Base-by-base conservation (phyloP, 2,797 vertebrate genomes). In the Enteromius mattozi region DNA sequence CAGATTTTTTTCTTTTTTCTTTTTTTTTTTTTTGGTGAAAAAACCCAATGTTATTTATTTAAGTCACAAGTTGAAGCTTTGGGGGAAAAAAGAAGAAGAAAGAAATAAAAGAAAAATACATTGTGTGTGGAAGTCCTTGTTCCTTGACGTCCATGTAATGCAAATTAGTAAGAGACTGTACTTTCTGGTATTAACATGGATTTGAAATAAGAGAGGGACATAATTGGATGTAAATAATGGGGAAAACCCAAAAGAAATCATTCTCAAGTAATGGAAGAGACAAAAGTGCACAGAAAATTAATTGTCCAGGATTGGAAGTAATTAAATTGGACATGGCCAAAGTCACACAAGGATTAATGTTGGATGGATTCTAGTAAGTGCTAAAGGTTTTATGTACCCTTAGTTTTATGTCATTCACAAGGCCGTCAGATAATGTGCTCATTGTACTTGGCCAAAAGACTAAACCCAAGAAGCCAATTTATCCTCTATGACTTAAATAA, bases 381-480 rank as follows among this genome's bases (percentile, higher is more conserved):
- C 83, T 35, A 83, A 86, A 79, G 61, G 63, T 81, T 77, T 83
- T 85, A 83, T 65, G 84, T 81, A 81, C 66, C 89, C 35, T 78
- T 56, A 14, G 66, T 17, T 78, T 84, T 70, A 68, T 78, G 6
- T 1, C 85, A 78, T 89, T 85, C 40, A 88, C 90, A 86, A 86
- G 85, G 82, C 88, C 81, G 85, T 85, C 86, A 76, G 89, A 91
- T 85, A 89, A 82, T 80, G 75, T 88, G 85, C 88, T 91, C 89
- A 91, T 91, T 90, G 86, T 92, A 89, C 86, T 92, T 92, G 92
- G 92, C 91, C 90, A 75, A 89, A 90, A 92, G 90, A 92, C 90
- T 91, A 76, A 88, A 90, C 86, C 88, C 92, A 92, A 91, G 92
- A 93, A 81, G 88, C 85, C 3, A 42, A 33, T 75, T 86, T 49